phyloP scores from a whole-genome alignment of 2,113 vertebrate species.

The Tachysurus fulvidraco region DNA sequence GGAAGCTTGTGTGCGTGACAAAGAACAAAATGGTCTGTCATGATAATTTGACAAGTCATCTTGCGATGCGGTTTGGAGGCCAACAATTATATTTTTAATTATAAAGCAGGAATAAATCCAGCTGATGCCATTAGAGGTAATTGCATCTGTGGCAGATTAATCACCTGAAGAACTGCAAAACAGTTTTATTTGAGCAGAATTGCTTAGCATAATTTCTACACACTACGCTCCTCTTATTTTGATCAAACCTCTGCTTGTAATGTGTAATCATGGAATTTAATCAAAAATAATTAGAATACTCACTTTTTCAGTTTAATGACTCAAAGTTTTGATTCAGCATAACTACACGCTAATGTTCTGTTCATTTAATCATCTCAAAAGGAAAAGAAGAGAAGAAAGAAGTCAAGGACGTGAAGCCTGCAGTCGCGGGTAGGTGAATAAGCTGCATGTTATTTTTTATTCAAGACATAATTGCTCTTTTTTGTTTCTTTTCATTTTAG shows the following conservation, averaged over 20 bases:
- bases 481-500: background rate
- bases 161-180: background rate
- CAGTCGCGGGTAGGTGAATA: slow-evolving; percentile 34
- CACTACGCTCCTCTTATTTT: background rate
- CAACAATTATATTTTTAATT: slow-evolving; percentile 22
- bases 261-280: background rate
- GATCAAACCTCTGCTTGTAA: background rate
- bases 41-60: slow-evolving; percentile 36
- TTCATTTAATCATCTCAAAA: slow-evolving; percentile 12
- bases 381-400: slow-evolving; percentile 46
- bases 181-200: background rate
- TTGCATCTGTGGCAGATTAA: slow-evolving; percentile 5
- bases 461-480: background rate
- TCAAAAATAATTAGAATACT: background rate
- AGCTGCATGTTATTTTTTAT: background rate
- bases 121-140: slow-evolving; percentile 27
- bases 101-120: slow-evolving; percentile 5
- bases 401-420: slow-evolving; percentile 35
- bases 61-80: background rate
- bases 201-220: background rate
- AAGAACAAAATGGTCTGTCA: slow-evolving; percentile 14
- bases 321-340: background rate
- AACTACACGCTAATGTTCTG: background rate
- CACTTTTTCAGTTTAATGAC: background rate
- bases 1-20: background rate